Conservation (phyloP, 2,888 invertebrate genomes). For the Microctonus aethiopoides region DNA sequence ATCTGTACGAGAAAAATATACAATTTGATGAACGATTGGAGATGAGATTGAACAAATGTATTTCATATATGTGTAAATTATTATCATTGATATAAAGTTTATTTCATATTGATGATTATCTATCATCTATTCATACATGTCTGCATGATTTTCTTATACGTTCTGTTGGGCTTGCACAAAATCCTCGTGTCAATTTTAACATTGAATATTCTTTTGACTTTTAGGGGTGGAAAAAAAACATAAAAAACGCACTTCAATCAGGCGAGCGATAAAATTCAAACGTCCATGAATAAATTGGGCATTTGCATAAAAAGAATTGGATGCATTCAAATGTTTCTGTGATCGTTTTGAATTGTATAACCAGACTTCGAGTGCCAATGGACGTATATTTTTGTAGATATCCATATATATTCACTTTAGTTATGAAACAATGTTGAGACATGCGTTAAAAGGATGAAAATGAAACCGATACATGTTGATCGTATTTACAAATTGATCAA, state of each 20-base stretch:
- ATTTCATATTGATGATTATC: not conserved
- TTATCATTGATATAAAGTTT: not conserved
- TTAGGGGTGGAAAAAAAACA: not conserved
- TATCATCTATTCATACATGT: not conserved
- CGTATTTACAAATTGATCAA: not conserved
- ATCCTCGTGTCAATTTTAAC: not conserved
- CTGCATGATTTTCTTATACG: not conserved
- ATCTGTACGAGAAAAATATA: not conserved
- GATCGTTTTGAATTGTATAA: not conserved
- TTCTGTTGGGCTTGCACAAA: not conserved
- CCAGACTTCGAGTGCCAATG: not conserved
- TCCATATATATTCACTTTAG: not conserved
- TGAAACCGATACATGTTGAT: not conserved
- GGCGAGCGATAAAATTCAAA: not conserved
- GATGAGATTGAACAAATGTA: not conserved
- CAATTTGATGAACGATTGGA: not conserved
- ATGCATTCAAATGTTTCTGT: not conserved
- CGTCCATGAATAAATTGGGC: not conserved
- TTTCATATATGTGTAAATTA: not conserved
- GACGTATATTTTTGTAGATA: not conserved
- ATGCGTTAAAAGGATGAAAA: not conserved
- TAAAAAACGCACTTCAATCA: not conserved
- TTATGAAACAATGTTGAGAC: not conserved
- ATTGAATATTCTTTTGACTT: not conserved
- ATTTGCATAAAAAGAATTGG: not conserved